Evolutionary conservation across 2,797 vertebrate genomes (phyloP).

Genomic region (Microchirus variegatus): DNA sequence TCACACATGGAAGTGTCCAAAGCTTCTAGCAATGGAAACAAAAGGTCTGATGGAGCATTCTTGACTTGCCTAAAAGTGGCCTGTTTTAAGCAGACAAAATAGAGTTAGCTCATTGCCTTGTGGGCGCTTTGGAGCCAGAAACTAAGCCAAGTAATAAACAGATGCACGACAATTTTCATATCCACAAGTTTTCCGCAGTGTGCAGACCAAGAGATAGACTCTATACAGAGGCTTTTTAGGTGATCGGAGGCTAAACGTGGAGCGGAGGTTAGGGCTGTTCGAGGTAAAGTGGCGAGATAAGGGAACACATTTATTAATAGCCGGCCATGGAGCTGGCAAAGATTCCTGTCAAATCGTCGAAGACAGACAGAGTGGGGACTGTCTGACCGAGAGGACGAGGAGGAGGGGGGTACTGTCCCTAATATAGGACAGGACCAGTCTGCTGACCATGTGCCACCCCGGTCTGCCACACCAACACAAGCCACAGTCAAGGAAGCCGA

Average conservation of each 20-base stretch:
- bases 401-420: conserved; percentile 46
- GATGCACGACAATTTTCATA: conserved; percentile 62
- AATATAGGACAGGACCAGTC: conserved; percentile 51
- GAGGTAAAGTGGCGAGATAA: conserved; percentile 44
- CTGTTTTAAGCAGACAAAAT: conserved; percentile 44
- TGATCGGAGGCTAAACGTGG: conserved; percentile 18
- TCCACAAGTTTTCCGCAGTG: conserved; percentile 57
- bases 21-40: too few relatives aligned
- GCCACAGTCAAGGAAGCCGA: conserved; percentile 34
- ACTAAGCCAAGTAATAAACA: conserved; percentile 64
- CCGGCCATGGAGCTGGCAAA: conserved; percentile 40
- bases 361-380: conserved; percentile 44
- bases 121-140: conserved; percentile 57
- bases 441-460: conserved; percentile 42
- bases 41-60: not conserved
- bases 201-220: conserved; percentile 41
- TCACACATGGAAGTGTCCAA: too few relatives aligned
- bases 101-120: conserved; percentile 54
- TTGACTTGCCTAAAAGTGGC: not conserved
- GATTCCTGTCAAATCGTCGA: conserved; percentile 68
- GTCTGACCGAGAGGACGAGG: conserved; percentile 56
- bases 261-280: conserved; percentile 22
- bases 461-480: conserved; percentile 36
- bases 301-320: conserved; percentile 65
- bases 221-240: conserved; percentile 49